Evolutionary conservation across 2,888 invertebrate genomes (phyloP).

Genomic region (Patella pellucida): DNA sequence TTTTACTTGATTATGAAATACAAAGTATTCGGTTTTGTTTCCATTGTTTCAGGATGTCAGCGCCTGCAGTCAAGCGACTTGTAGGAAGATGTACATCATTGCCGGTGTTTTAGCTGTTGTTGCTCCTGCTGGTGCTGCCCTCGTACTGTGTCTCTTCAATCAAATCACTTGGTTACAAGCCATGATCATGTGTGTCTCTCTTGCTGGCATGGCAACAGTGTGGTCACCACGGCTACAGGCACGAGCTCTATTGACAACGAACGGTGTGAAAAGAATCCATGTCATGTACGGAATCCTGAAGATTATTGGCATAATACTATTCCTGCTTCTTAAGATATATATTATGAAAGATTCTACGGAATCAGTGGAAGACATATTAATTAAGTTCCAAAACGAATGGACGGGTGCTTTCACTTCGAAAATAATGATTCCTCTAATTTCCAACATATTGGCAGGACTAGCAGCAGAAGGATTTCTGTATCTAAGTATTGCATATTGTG

Average conservation of each 20-base stretch:
- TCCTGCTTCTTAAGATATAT: slow-evolving; percentile 38
- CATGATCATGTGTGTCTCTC: slow-evolving; percentile 33
- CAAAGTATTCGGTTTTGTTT: no score
- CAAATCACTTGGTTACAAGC: slow-evolving; percentile 39
- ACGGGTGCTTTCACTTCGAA: slow-evolving; percentile 18
- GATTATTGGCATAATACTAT: slow-evolving; percentile 33
- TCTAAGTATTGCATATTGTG: slow-evolving; percentile 38
- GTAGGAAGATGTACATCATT: not conserved
- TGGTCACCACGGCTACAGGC: slow-evolving; percentile 45
- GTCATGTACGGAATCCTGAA: slow-evolving; percentile 41
- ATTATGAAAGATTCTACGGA: slow-evolving; percentile 27
- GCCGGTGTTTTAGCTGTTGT: slow-evolving; percentile 15
- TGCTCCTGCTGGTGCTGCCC: slow-evolving; percentile 33
- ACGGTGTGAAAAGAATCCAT: slow-evolving; percentile 35
- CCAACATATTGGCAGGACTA: slow-evolving; percentile 36
- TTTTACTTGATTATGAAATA: no score
- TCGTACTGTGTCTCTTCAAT: slow-evolving; percentile 35
- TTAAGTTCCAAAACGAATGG: slow-evolving; percentile 32
- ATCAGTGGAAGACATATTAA: slow-evolving; percentile 23
- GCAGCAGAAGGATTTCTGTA: slow-evolving; percentile 37
- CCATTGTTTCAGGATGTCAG: no score
- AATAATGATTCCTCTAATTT: slow-evolving; percentile 33
- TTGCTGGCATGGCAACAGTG: slow-evolving; percentile 39
- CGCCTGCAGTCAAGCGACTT: no score
- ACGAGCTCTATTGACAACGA: slow-evolving; percentile 36